Evolutionary conservation across 2,888 invertebrate species (phyloP).

Genomic region (Chrysolina haemoptera): DNA sequence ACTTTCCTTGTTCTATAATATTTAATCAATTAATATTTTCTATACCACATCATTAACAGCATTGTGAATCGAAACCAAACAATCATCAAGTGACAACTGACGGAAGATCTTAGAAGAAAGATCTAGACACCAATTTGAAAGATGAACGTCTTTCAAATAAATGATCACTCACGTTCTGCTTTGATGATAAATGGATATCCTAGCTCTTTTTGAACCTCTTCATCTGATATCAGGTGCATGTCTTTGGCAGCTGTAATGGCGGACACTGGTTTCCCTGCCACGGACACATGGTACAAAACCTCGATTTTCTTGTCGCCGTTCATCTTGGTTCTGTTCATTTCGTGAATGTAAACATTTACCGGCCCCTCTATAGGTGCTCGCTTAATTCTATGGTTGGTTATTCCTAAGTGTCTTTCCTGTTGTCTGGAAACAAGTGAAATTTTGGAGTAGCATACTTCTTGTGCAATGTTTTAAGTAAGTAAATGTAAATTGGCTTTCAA

Average conservation of each 20-base stretch:
- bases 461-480: too few species aligned
- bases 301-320: conserved; percentile 70
- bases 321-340: conserved; percentile 74
- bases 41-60: too few species aligned
- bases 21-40: too few species aligned
- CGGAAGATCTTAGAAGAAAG: too few species aligned
- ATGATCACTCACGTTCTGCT: conserved; percentile 84
- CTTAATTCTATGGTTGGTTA: conserved; percentile 66
- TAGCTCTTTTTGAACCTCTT: conserved; percentile 82
- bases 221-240: conserved; percentile 85
- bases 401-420: conserved; percentile 86
- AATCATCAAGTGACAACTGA: too few species aligned
- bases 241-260: conserved; percentile 87
- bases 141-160: background rate
- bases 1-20: too few species aligned
- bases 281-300: conserved; percentile 86
- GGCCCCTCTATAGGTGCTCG: conserved; percentile 66
- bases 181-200: conserved; percentile 83
- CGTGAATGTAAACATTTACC: conserved; percentile 79
- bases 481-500: too few species aligned
- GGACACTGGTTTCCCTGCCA: conserved; percentile 84
- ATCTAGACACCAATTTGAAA: too few species aligned
- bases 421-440: conserved; percentile 73
- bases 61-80: too few species aligned
- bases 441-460: too few species aligned